Percentiles rank a stretch among this genome's conserved stretches.
Conservation (phyloP, 2,113 vertebrate species). For the Nyctereutes procyonoides region DNA sequence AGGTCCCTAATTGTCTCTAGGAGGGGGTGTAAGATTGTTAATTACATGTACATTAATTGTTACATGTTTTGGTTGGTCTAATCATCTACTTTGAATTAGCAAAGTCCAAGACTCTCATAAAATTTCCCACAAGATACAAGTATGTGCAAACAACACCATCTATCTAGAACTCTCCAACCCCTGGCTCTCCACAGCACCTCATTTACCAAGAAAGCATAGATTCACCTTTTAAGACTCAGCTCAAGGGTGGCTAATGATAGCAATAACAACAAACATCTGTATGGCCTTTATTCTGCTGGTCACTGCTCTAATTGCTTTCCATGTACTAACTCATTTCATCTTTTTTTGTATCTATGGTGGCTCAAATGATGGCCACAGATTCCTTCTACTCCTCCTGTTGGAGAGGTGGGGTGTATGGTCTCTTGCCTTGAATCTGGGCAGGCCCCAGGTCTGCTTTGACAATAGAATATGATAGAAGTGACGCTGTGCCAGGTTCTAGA, state of each 20-base stretch:
- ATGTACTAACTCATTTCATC: not conserved
- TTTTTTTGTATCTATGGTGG: not conserved
- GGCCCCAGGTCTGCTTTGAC: not conserved
- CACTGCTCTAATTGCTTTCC: not conserved
- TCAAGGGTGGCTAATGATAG: too few relatives aligned
- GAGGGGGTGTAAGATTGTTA: not conserved
- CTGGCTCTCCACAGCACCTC: not conserved
- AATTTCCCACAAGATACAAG: not conserved
- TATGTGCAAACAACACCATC: not conserved
- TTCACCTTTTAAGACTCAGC: not conserved
- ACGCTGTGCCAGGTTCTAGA: not conserved
- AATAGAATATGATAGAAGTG: not conserved
- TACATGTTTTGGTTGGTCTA: not conserved
- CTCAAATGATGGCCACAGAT: not conserved
- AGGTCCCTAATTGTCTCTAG: fast-evolving
- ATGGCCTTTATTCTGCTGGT: too few relatives aligned
- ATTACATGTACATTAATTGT: too few relatives aligned
- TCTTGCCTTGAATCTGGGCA: not conserved
- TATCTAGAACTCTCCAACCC: not conserved
- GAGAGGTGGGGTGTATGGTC: not conserved
- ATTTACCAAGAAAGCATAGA: not conserved
- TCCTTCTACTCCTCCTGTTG: not conserved
- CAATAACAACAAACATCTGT: not conserved
- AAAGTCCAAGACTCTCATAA: not conserved
- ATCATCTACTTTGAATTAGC: not conserved